Evolutionary conservation across 2,113 vertebrate genomes (phyloP).

Genomic region (Phylloscopus trochilus): DNA sequence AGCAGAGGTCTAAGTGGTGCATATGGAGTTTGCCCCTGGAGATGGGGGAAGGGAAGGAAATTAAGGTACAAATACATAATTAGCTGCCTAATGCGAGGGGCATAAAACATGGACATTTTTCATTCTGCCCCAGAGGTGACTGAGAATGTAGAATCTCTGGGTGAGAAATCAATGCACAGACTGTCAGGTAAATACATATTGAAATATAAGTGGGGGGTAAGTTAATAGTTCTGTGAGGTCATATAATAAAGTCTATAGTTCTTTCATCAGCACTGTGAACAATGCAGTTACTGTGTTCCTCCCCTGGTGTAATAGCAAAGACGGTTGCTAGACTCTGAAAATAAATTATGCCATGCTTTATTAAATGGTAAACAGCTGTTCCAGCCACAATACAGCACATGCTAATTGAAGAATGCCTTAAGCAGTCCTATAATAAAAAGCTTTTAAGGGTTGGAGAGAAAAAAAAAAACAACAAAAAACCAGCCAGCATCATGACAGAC

Average conservation of each 20-base stretch:
- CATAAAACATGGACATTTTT: slow-evolving; percentile 44
- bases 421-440: slow-evolving; percentile 77
- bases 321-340: slow-evolving; percentile 49
- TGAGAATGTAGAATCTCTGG: slow-evolving; percentile 17
- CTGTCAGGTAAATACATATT: slow-evolving; percentile 56
- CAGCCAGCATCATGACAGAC: slow-evolving; percentile 29
- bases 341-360: slow-evolving; percentile 77
- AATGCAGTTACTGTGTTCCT: slow-evolving; percentile 46
- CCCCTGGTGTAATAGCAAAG: slow-evolving; percentile 46
- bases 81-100: slow-evolving; percentile 44
- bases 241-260: slow-evolving; percentile 44
- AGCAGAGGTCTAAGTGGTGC: background rate
- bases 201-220: slow-evolving; percentile 44
- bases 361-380: slow-evolving; percentile 84
- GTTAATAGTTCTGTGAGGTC: slow-evolving; percentile 52
- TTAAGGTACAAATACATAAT: slow-evolving; percentile 59
- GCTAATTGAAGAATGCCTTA: slow-evolving; percentile 79
- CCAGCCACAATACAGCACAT: slow-evolving; percentile 75
- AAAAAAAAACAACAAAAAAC: background rate
- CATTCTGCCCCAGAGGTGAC: slow-evolving; percentile 50
- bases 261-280: slow-evolving; percentile 25
- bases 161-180: slow-evolving; percentile 35
- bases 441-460: slow-evolving; percentile 43
- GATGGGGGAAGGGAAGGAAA: slow-evolving; percentile 47
- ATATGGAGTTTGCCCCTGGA: background rate